Conservation (phyloP, 2,888 invertebrate species). For the Cryptus viduatorius region DNA sequence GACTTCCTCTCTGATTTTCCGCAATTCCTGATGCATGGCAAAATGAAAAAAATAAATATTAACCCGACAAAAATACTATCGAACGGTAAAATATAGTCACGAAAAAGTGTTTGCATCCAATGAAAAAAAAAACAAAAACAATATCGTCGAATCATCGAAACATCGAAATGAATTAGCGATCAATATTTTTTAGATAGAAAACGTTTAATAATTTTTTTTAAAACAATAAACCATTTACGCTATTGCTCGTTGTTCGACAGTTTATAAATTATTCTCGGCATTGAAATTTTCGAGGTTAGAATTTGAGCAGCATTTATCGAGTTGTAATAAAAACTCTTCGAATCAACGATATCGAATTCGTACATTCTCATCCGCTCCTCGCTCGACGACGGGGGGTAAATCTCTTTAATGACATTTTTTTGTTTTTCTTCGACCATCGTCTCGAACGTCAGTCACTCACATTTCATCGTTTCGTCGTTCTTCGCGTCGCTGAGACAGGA, state of each 20-base stretch:
- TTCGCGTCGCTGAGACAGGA: neutral
- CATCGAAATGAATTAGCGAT: neutral
- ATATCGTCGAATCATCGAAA: neutral
- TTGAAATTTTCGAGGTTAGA: constrained; percentile 1
- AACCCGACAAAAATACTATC: neutral
- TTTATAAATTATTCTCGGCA: neutral
- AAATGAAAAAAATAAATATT: neutral
- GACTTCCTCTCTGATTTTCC: constrained; percentile 69
- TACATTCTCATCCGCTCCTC: neutral
- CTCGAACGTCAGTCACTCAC: neutral
- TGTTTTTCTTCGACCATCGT: neutral
- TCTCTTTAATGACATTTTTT: neutral
- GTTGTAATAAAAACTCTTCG: neutral
- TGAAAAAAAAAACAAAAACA: neutral
- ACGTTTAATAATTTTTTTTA: neutral
- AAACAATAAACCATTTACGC: neutral
- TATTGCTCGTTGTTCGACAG: neutral
- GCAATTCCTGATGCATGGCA: constrained; percentile 61
- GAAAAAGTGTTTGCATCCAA: neutral
- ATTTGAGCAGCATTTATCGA: neutral
- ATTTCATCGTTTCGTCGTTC: constrained; percentile 8
- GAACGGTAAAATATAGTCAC: neutral
- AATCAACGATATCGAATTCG: neutral
- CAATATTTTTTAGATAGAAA: neutral
- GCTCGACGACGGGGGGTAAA: too few species aligned